Evolutionary conservation across 35 echinoderm and acorn worm genomes (phyloP), one percentile per base, ranked within the genome.

Genomic region (Apostichopus parvimensis): DNA sequence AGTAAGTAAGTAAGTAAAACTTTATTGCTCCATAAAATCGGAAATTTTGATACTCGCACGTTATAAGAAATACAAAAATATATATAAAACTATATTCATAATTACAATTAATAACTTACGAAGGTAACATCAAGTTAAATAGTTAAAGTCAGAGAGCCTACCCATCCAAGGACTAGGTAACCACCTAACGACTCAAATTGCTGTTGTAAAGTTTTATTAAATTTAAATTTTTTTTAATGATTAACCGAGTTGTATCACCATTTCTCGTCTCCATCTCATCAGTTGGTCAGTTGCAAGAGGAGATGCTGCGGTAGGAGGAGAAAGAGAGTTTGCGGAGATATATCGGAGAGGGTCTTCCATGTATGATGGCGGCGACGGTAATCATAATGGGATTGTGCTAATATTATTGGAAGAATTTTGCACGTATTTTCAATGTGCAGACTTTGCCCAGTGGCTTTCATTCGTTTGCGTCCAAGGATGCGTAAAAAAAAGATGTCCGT

Each of bases 301-400:
- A 64, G 88, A 56, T 90, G 88, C 88, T 90, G 88, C 14, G 88
- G 88, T 11, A 26, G 88, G 25, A 90, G 88, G 88, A 26, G 88
- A 23, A 21, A 15, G 12, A 56, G 59, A 34, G 88, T 90, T 9
- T 78, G 68, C n/a, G 88, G 85, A 11, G 85, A 87, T 9, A 90
- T 90, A 78, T 90, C 88, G 26, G 88, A 90, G 68, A 22, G 64
- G 73, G 88, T 90, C 88, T 90, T 90, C 73, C 88, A 90, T 18
- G 88, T 90, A 13, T 90, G 88, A 90, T 8, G 88, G 64, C 9
- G 88, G 64, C 9, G 11, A 18, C 64, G 64, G 64, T 18, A 10
- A 68, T 14, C 64, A 11, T 9, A 18, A 82, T 45, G 79, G 79
- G 55, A 14, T 82, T 54, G 79, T 82, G 79, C 79, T 54, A 82